Percentiles rank a stretch among this genome's conserved stretches.
phyloP scores from a whole-genome alignment of 2,888 invertebrate genomes.

The Synanthedon formicaeformis region DNA sequence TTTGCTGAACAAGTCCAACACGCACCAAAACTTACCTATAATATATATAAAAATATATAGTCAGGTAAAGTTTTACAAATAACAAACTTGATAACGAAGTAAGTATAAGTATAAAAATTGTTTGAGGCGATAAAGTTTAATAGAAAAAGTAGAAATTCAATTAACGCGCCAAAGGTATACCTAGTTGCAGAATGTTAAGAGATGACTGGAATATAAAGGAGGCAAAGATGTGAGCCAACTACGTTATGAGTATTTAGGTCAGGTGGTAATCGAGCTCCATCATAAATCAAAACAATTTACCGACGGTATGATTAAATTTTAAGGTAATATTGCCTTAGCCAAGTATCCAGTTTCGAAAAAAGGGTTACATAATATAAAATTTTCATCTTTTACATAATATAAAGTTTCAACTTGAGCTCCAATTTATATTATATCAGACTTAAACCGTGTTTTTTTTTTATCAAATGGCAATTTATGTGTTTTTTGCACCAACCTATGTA shows the following conservation, averaged over 20 bases:
- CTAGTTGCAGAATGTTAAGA: not conserved
- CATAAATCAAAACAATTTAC: conserved; percentile 42
- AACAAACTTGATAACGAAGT: not conserved
- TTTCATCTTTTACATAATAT: too few relatives aligned
- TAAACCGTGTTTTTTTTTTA: too few relatives aligned
- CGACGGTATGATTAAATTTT: conserved; percentile 25
- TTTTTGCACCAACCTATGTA: too few relatives aligned
- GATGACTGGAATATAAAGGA: not conserved
- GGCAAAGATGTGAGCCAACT: not conserved
- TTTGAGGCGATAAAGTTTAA: too few relatives aligned
- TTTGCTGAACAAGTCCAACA: not conserved
- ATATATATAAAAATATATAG: not conserved
- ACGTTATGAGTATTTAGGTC: conserved; percentile 24
- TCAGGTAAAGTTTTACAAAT: not conserved
- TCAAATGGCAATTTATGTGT: too few relatives aligned
- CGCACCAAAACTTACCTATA: not conserved
- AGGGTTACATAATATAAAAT: not conserved
- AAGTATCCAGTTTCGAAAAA: conserved; percentile 2
- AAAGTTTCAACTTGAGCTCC: too few relatives aligned
- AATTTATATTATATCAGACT: too few relatives aligned
- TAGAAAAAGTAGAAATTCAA: too few relatives aligned
- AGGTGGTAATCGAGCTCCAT: conserved; percentile 39
- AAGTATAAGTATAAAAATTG: not conserved
- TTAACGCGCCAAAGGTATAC: not conserved
- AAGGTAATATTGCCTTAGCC: not conserved